Conservation (phyloP, 2,797 vertebrate species). For the Gastrophryne carolinensis region DNA sequence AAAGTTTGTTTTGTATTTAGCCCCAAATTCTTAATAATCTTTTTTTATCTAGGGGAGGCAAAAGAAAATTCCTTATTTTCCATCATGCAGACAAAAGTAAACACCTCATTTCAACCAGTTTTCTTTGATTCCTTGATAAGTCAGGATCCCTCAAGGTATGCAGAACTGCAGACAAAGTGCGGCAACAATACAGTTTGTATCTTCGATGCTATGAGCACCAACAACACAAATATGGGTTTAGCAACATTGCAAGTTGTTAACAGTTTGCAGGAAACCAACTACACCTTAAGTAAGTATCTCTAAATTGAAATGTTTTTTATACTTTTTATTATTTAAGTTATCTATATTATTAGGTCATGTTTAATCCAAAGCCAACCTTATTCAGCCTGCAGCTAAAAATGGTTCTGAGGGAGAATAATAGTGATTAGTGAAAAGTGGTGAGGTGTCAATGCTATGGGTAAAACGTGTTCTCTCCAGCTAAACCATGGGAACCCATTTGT, state of each 20-base stretch:
- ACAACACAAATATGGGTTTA: slow-evolving; percentile 38
- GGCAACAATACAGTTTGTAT: slow-evolving; percentile 50
- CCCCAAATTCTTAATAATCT: no score
- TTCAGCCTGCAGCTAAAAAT: no score
- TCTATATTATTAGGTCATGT: neutral
- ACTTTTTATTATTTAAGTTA: neutral
- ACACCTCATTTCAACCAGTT: slow-evolving; percentile 61
- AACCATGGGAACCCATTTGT: no score
- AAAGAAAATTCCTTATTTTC: slow-evolving; percentile 57
- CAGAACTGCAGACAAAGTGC: slow-evolving; percentile 30
- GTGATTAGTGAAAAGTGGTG: no score
- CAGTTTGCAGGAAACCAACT: slow-evolving; percentile 48
- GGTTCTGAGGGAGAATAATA: no score
- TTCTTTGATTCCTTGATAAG: slow-evolving; percentile 57
- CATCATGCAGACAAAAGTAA: neutral
- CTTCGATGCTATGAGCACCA: slow-evolving; percentile 58
- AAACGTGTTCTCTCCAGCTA: no score
- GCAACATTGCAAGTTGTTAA: slow-evolving; percentile 35
- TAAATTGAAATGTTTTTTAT: neutral
- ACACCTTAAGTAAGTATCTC: slow-evolving; percentile 60
- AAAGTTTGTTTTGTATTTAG: no score
- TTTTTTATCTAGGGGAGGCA: slow-evolving; percentile 56
- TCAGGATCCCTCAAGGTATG: slow-evolving; percentile 22
- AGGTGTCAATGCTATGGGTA: no score
- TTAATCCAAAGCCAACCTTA: neutral